Evolutionary conservation across 2,113 vertebrate genomes (phyloP).

Genomic region (Alosa alosa): DNA sequence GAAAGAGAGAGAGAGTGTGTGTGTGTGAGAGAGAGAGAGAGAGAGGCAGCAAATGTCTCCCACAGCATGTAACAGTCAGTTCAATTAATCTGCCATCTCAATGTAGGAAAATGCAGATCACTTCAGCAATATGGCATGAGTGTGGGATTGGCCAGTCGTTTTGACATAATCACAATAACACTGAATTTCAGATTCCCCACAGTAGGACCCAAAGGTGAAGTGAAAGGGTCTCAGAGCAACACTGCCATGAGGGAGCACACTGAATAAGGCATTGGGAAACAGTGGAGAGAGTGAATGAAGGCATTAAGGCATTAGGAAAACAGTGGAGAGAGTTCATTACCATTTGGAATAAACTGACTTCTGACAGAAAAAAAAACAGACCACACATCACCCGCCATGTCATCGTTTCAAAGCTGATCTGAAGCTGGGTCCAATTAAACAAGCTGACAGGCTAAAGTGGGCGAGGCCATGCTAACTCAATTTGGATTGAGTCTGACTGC

Average conservation of each 20-base stretch:
- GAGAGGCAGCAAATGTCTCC: too few species aligned
- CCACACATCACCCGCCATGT: constrained; percentile 9
- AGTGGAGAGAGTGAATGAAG: not conserved
- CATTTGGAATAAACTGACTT: not conserved
- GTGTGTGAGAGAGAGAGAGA: too few species aligned
- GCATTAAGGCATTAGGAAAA: not conserved
- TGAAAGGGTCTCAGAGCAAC: not conserved
- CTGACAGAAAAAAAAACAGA: not conserved
- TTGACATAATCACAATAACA: too few species aligned
- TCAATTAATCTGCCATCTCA: too few species aligned
- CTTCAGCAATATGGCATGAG: too few species aligned
- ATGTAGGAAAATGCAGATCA: too few species aligned
- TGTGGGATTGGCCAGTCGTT: too few species aligned
- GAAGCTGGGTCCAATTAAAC: constrained; percentile 36
- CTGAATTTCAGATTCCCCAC: too few species aligned
- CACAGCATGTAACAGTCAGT: too few species aligned
- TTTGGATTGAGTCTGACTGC: constrained; percentile 55
- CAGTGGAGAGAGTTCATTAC: not conserved
- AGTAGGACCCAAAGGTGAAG: too few species aligned
- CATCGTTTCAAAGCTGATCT: constrained; percentile 46
- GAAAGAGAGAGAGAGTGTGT: too few species aligned
- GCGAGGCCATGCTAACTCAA: constrained; percentile 46
- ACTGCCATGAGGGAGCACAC: not conserved
- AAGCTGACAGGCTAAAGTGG: constrained; percentile 54
- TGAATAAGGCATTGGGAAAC: not conserved